Evolutionary conservation across 2,888 invertebrate genomes (phyloP).

Genomic region (Pilophorus perplexus): DNA sequence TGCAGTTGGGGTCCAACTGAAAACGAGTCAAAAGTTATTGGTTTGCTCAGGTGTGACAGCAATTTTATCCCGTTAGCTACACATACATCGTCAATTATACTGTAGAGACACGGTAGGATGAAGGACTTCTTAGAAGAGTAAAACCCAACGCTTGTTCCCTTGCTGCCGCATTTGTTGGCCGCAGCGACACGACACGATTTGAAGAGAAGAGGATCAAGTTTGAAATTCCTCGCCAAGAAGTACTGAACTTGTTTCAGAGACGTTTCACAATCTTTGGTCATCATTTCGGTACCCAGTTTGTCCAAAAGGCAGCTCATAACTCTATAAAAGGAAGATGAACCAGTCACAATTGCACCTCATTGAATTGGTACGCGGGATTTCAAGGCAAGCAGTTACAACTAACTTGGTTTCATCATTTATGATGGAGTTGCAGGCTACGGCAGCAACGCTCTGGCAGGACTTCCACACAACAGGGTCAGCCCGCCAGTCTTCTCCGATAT

Average conservation of each 20-base stretch:
- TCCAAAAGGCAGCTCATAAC: constrained; percentile 94
- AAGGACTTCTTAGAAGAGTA: constrained; percentile 69
- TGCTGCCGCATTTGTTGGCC: constrained; percentile 73
- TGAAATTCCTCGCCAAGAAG: constrained; percentile 93
- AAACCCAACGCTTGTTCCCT: constrained; percentile 69
- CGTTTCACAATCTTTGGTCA: constrained; percentile 86
- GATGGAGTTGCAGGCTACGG: constrained; percentile 67
- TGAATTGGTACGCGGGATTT: no score
- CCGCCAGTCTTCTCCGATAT: constrained; percentile 93
- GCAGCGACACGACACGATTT: constrained; percentile 87
- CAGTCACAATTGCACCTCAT: neutral
- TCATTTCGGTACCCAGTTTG: constrained; percentile 75
- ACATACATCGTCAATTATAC: constrained; percentile 43
- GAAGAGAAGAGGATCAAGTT: constrained; percentile 84
- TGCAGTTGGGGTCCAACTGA: constrained; percentile 57
- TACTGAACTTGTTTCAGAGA: constrained; percentile 94
- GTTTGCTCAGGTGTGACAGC: no score
- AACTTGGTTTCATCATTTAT: constrained; percentile 52
- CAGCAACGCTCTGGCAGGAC: constrained; percentile 83
- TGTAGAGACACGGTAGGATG: constrained; percentile 87
- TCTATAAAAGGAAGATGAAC: constrained; percentile 51
- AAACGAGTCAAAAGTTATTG: no score
- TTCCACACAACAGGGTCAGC: constrained; percentile 86
- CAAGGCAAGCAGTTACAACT: neutral
- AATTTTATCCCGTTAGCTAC: no score